A percentile compares a stretch with the other conserved stretches of the same genome.
These are phyloP conservation scores for Semnopithecus entellus DNA, from an alignment of 2,113 vertebrate genomes.

Conservation along the genomic window DNA sequence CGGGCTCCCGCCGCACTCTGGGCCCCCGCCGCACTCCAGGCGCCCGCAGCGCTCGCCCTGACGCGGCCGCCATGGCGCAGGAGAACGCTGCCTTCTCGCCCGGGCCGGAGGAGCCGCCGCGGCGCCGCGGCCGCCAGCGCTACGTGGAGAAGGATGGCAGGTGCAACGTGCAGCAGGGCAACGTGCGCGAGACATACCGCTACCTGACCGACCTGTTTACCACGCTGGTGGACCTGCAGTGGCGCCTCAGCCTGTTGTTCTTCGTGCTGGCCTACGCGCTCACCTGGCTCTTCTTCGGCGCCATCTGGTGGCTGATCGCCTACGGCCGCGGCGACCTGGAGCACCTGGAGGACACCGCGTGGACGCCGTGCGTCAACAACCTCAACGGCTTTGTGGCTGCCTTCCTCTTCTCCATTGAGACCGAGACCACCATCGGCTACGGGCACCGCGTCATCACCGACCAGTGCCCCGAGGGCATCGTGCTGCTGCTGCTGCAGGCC, in stretches of 20 bases:
- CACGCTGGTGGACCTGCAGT: conserved; percentile 97
- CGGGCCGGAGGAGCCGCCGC: not conserved
- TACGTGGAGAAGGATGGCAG: conserved; percentile 97
- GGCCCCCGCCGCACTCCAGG: not conserved
- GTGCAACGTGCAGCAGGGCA: conserved; percentile 96
- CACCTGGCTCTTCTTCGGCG: conserved; percentile 98
- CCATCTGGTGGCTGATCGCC: conserved; percentile 98
- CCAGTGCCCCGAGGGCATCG: conserved; percentile 95
- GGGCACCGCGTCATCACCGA: conserved; percentile 97
- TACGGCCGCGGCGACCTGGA: conserved; percentile 97
- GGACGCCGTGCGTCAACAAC: conserved; percentile 98
- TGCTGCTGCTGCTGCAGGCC: conserved; percentile 94
- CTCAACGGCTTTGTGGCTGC: conserved; percentile 97
- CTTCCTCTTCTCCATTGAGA: conserved; percentile 98
- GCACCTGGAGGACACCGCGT: conserved; percentile 92
- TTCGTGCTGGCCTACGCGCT: conserved; percentile 96
- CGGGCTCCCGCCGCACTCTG: not conserved
- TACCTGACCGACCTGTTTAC: conserved; percentile 99
- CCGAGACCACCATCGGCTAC: conserved; percentile 97
- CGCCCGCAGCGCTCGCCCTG: not conserved
- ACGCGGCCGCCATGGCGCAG: conserved; percentile 59
- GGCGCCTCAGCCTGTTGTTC: conserved; percentile 96
- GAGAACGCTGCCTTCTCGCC: conserved; percentile 41
- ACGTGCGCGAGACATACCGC: conserved; percentile 95
- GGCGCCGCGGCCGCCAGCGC: conserved; percentile 88